Conservation (phyloP, 2,888 invertebrate genomes). For the Tipula vernalis region DNA sequence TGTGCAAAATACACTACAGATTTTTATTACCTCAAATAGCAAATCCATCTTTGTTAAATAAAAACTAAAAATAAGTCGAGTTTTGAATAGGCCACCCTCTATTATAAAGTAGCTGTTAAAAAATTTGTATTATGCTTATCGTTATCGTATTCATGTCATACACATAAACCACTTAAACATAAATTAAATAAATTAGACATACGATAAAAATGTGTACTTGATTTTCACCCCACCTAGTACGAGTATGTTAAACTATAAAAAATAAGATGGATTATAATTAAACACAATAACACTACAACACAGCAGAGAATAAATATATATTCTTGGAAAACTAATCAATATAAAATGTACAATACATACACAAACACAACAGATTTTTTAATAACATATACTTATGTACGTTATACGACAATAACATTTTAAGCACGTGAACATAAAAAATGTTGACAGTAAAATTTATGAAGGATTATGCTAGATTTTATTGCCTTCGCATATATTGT, state of each 20-base stretch:
- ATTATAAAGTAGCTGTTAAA: too few relatives aligned
- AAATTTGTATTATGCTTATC: neutral
- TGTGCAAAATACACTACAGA: too few relatives aligned
- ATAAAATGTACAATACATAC: neutral
- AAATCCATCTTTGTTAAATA: too few relatives aligned
- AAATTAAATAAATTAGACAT: neutral
- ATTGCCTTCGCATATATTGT: neutral
- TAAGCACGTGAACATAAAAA: neutral
- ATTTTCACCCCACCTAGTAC: neutral
- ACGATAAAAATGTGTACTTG: neutral
- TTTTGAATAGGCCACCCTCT: too few relatives aligned
- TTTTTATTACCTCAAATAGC: too few relatives aligned
- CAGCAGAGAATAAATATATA: neutral
- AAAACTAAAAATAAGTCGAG: too few relatives aligned
- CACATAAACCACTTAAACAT: neutral
- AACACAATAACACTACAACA: neutral
- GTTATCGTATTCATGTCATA: neutral
- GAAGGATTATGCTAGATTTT: neutral
- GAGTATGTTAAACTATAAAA: neutral
- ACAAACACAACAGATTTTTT: neutral
- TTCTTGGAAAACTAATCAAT: neutral
- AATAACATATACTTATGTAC: neutral
- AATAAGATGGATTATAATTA: neutral
- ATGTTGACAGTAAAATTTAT: neutral
- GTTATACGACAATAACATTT: neutral